Evolutionary conservation across 2,888 invertebrate genomes (phyloP).

Genomic region (Drosophila meridionalis): DNA sequence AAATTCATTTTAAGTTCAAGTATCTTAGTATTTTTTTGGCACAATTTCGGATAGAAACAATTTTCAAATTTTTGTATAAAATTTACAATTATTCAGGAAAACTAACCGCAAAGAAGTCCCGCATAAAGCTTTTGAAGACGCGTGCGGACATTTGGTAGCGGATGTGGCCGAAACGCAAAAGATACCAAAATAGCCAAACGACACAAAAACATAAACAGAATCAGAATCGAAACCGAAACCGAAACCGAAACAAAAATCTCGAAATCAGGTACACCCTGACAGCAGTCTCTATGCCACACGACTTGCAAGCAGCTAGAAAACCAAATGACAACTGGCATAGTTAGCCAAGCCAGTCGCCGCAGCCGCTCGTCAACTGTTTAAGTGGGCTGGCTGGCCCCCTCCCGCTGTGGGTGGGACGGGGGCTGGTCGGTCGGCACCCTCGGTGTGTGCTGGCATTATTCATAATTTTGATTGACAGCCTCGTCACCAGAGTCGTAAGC

Average conservation of each 20-base stretch:
- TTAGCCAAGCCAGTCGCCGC: constrained; percentile 54
- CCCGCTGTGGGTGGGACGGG: not conserved
- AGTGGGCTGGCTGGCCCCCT: constrained; percentile 9
- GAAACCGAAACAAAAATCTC: constrained; percentile 3
- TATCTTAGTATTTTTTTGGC: constrained; percentile 33
- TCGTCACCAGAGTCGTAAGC: constrained; percentile 32
- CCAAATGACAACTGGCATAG: constrained; percentile 76
- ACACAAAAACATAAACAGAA: not conserved
- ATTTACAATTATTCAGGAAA: not conserved
- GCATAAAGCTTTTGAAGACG: constrained; percentile 81
- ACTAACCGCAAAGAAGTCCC: constrained; percentile 84
- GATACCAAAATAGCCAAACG: not conserved
- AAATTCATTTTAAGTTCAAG: constrained; percentile 13
- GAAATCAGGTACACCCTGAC: constrained; percentile 24
- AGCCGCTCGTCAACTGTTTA: constrained; percentile 44
- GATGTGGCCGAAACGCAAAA: constrained; percentile 5
- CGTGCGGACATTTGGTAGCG: constrained; percentile 79
- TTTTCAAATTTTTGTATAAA: constrained; percentile 31
- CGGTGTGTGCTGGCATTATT: constrained; percentile 44
- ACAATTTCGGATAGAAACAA: constrained; percentile 14
- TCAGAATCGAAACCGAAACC: not conserved
- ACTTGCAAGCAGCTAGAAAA: constrained; percentile 62
- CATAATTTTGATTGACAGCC: constrained; percentile 80
- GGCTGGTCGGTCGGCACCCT: constrained; percentile 18
- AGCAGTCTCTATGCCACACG: constrained; percentile 15